These are phyloP conservation scores for Falco peregrinus DNA, from an alignment of 2,797 vertebrate genomes.

Conservation along the genomic window DNA sequence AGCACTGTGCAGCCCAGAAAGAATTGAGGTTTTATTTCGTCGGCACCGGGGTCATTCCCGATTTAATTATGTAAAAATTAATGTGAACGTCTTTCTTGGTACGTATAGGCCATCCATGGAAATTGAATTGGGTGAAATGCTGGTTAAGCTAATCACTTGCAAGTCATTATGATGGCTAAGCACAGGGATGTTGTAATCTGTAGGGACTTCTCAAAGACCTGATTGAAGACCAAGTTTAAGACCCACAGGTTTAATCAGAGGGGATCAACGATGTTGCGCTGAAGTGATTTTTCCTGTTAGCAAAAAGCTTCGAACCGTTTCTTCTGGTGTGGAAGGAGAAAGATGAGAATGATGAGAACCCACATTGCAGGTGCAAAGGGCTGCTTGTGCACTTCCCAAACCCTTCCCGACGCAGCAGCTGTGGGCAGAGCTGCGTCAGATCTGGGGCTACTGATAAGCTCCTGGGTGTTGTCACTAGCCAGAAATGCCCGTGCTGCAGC, in stretches of 20 bases:
- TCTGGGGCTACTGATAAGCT: background rate
- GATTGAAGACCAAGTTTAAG: slow-evolving; percentile 43
- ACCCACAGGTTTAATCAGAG: slow-evolving; percentile 28
- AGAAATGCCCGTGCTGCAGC: rapidly evolving
- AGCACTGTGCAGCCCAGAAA: background rate
- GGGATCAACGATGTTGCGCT: background rate
- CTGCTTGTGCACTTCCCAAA: background rate
- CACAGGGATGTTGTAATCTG: slow-evolving; percentile 34
- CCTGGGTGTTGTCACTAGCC: background rate
- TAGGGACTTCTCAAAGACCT: slow-evolving; percentile 47
- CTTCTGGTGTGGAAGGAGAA: background rate
- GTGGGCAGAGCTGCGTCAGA: background rate
- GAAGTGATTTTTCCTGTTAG: background rate
- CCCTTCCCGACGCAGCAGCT: background rate
- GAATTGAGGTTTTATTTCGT: slow-evolving; percentile 55
- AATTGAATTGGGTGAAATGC: slow-evolving; percentile 63
- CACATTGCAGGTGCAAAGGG: rapidly evolving
- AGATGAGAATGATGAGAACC: background rate
- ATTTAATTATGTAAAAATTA: slow-evolving; percentile 73
- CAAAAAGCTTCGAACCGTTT: rapidly evolving
- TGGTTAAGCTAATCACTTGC: slow-evolving; percentile 59
- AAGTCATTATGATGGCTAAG: slow-evolving; percentile 53
- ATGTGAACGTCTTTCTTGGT: slow-evolving; percentile 49
- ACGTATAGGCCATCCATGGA: slow-evolving; percentile 49
- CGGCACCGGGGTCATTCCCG: slow-evolving; percentile 49